phyloP scores from a whole-genome alignment of 2,113 vertebrate species.

The Mustelus asterias region DNA sequence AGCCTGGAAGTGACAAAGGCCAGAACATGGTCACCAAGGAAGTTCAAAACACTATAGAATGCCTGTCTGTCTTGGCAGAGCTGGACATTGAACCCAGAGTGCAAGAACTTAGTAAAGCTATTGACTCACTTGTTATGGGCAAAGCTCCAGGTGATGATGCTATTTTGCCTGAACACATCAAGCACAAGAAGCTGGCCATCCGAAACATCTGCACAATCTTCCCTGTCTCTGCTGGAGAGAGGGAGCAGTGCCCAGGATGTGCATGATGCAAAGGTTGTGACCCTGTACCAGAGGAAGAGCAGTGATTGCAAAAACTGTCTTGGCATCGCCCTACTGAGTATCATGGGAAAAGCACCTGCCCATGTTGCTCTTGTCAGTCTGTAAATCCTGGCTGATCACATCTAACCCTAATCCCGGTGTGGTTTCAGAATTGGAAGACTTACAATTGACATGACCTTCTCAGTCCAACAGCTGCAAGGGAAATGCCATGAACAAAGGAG shows the following conservation, averaged over 20 bases:
- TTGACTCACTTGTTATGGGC: background rate
- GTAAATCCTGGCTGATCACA: background rate
- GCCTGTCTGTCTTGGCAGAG: background rate
- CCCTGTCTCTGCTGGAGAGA: background rate
- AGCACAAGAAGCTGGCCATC: background rate
- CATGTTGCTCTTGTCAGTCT: background rate
- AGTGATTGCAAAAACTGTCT: background rate
- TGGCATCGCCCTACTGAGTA: background rate
- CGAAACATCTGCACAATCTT: background rate
- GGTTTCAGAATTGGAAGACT: background rate
- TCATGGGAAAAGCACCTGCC: background rate
- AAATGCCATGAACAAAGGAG: background rate
- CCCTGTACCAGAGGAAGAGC: background rate
- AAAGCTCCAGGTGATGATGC: background rate
- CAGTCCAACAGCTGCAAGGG: background rate
- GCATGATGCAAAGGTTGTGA: background rate
- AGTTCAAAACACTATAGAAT: background rate
- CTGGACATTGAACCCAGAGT: background rate
- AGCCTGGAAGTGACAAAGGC: background rate
- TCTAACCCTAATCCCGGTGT: background rate
- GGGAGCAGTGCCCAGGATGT: background rate
- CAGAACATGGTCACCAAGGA: background rate
- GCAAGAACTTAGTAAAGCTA: background rate
- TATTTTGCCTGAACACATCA: no score
- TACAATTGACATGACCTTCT: background rate